Conservation (phyloP, 2,888 invertebrate genomes). For the Ormyrus nitidulus region DNA sequence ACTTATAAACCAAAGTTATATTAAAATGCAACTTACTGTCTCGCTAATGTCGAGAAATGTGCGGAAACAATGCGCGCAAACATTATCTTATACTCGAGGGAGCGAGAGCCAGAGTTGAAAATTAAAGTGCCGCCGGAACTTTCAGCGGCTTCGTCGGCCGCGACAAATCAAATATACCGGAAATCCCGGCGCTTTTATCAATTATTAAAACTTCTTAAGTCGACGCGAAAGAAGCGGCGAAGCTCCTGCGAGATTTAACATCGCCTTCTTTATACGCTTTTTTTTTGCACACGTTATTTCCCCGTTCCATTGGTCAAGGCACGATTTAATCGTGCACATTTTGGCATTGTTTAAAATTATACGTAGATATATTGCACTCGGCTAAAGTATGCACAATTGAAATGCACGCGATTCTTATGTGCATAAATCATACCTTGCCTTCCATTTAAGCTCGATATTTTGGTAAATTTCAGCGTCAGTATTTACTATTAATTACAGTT, state of each 20-base stretch:
- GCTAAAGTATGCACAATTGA: too few species aligned
- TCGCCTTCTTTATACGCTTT: slow-evolving; percentile 50
- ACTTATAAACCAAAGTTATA: slow-evolving; percentile 35
- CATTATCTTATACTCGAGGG: slow-evolving; percentile 46
- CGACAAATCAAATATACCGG: slow-evolving; percentile 46
- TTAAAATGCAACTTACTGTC: slow-evolving; percentile 41
- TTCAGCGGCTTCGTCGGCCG: slow-evolving; percentile 49
- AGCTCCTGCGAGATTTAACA: slow-evolving; percentile 64
- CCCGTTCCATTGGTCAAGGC: background rate
- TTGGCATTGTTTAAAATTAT: too few species aligned
- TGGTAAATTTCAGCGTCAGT: too few species aligned
- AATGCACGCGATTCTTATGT: too few species aligned
- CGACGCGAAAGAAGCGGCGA: slow-evolving; percentile 57
- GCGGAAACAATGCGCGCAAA: slow-evolving; percentile 41
- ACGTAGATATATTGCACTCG: too few species aligned
- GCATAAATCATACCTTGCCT: too few species aligned
- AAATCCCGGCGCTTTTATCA: slow-evolving; percentile 61
- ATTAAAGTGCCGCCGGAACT: slow-evolving; percentile 45
- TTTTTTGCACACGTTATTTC: background rate
- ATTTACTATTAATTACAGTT: too few species aligned
- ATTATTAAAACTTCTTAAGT: slow-evolving; percentile 70
- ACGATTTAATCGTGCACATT: too few species aligned
- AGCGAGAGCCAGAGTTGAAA: slow-evolving; percentile 36
- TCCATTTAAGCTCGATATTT: too few species aligned
- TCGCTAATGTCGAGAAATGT: slow-evolving; percentile 44